These are phyloP conservation scores for Melanophora roralis DNA, from an alignment of 2,888 invertebrate species.

Conservation along the genomic window DNA sequence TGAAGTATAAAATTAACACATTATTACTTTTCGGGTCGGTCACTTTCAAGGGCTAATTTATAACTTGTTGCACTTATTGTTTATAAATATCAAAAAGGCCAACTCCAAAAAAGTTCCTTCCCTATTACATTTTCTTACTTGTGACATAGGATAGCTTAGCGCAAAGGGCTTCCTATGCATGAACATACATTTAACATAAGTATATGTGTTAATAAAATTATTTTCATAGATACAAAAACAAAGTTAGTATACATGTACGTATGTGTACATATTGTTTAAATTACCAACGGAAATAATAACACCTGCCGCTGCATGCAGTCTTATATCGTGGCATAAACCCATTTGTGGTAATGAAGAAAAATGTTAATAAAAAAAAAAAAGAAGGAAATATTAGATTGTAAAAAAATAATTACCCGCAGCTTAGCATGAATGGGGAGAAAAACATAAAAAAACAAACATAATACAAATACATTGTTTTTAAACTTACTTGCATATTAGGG, in stretches of 20 bases:
- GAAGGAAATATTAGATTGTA: background rate
- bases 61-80: no score
- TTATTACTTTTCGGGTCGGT: no score
- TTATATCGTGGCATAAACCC: slow-evolving; percentile 30
- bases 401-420: slow-evolving; percentile 34
- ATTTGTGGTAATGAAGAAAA: slow-evolving; percentile 32
- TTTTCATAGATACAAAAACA: background rate
- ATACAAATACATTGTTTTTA: background rate
- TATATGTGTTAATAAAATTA: background rate
- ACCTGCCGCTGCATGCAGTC: slow-evolving; percentile 35
- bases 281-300: slow-evolving; percentile 32
- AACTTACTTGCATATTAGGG: background rate
- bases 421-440: background rate
- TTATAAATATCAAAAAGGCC: no score
- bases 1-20: no score
- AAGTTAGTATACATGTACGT: background rate
- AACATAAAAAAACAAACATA: background rate
- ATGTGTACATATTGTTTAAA: slow-evolving; percentile 13
- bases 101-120: no score
- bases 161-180: no score
- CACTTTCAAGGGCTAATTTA: no score
- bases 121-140: no score
- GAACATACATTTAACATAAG: background rate
- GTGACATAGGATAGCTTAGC: no score
- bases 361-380: background rate